Base-by-base conservation (phyloP, 2,888 invertebrate genomes). In the Serrognathus titanus region DNA sequence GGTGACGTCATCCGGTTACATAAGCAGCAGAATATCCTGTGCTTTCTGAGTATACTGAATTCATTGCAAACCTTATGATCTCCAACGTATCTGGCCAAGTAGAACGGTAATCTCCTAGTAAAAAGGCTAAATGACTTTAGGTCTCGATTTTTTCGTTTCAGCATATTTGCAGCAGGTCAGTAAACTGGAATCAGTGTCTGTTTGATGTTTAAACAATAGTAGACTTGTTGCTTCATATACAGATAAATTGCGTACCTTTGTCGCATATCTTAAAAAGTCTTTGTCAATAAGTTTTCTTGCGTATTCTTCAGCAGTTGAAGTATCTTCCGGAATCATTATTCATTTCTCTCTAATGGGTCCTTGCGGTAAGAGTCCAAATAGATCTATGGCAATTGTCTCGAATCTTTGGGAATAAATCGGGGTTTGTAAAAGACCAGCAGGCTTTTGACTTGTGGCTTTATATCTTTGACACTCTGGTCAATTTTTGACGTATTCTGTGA, bases 181-280 rank as follows among this genome's bases (percentile, higher is more conserved):
- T n/a, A n/a, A n/a, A n/a, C n/a, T n/a, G n/a, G n/a, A n/a, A n/a
- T n/a, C n/a, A n/a, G n/a, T 1, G 53, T 7, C 10, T 49, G 50
- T n/a, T 38, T 24, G 2, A 54, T 49, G 2, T 40, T 35, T 6
- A 54, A 24, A 35, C 48, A 48, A 20, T 39, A 35, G 3, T 61
- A 41, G 0, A 71, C 46, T 46, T 74, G 60, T 31, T 31, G 24
- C 24, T 3, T 31, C 1, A 6, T 1, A 3, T 48, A n/a, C n/a
- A n/a, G 0, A 75, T 63, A 52, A 75, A 73, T 43, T 74, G 74
- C 0, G 65, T 53, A 0, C 75, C 75, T 10, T 76, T 76, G 40
- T 76, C 73, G 10, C 67, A 57, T 67, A 75, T 2, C 74, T 62
- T 1, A 69, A 58, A 13, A 68, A 59, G 11, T 67, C 54, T 53